A percentile compares a stretch with the other conserved stretches of the same genome.
Evolutionary conservation across 1,140 invertebrate genomes (phyloP).

Genomic region (Drosophila seguyi): DNA sequence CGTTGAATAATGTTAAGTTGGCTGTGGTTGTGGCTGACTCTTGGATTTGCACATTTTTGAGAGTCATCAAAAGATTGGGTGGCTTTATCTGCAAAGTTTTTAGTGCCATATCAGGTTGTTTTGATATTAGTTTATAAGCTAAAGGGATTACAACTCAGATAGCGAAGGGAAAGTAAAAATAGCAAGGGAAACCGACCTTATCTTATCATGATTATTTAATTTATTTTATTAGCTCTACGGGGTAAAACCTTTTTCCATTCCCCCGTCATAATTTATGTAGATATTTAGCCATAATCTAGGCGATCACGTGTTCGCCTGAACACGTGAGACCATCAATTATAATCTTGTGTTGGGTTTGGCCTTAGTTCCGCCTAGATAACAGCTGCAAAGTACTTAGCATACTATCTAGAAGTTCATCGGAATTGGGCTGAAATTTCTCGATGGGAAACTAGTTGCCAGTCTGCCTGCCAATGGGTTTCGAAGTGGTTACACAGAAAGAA

Average conservation of each 20-base stretch:
- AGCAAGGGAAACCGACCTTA: neutral
- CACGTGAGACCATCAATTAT: conserved; percentile 50
- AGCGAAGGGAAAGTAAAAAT: conserved; percentile 28
- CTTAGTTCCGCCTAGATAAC: conserved; percentile 36
- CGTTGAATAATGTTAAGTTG: conserved; percentile 43
- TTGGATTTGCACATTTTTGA: conserved; percentile 41
- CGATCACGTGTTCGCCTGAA: conserved; percentile 30
- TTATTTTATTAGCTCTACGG: neutral
- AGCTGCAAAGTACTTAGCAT: conserved; percentile 38
- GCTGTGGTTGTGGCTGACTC: conserved; percentile 5
- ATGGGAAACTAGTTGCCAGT: conserved; percentile 27
- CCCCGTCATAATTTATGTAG: conserved; percentile 12
- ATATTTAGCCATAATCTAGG: conserved; percentile 4
- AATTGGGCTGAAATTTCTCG: conserved; percentile 31
- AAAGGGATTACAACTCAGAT: conserved; percentile 16
- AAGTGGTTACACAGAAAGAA: conserved; percentile 6
- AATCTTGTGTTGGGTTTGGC: conserved; percentile 12
- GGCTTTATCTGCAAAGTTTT: conserved; percentile 42
- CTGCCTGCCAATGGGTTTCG: neutral
- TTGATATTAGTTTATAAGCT: conserved; percentile 23
- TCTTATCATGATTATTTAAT: conserved; percentile 14
- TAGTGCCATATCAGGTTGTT: conserved; percentile 29
- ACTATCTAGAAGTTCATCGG: conserved; percentile 15
- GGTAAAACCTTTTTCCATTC: neutral
- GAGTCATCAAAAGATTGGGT: conserved; percentile 23